Evolutionary conservation across 2,113 vertebrate species (phyloP), one percentile per base, ranked within the genome.

Genomic region (Etia nguti): DNA sequence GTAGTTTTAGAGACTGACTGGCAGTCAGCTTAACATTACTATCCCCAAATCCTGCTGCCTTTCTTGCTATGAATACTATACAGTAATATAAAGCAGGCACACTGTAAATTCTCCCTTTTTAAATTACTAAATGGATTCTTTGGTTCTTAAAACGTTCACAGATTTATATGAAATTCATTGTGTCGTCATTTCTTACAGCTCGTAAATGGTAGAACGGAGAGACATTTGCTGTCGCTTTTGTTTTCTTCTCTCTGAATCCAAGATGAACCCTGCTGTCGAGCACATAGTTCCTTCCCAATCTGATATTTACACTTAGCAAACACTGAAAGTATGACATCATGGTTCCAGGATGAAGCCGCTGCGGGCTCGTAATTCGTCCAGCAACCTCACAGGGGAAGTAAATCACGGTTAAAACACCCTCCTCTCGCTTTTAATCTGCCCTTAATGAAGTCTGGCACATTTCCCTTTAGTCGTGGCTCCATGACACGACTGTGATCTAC

Each of bases 251-350:
- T 60, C 34, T 73, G 75, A 80, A 65, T 83, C 79, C n/a, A 6
- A 82, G 57, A 60, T 88, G 91, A 93, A 93, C 92, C 50, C 86
- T 85, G 79, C 41, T 62, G 60, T 93, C 5, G 24, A 89, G 89
- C 90, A 90, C 90, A 92, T 2, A 87, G 87, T 85, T 88, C 86
- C 88, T 82, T 90, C 89, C 85, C 88, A 79, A 86, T 92, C 91
- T 87, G 89, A 89, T 95, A 92, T 94, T 94, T 93, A 94, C 95
- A 85, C 94, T 92, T 50, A 24, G 87, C 92, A 93, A 95, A 95
- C 94, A 94, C 86, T 87, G 92, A 93, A 93, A 89, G 85, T 85
- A 94, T 95, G 95, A 96, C 93, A 93, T 96, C 95, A 95, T 80
- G 82, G 50, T 88, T 92, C 77, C 43, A 2, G 87, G 90, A 79